Conservation (phyloP, 1,140 invertebrate genomes). For the Drosophila tani region DNA sequence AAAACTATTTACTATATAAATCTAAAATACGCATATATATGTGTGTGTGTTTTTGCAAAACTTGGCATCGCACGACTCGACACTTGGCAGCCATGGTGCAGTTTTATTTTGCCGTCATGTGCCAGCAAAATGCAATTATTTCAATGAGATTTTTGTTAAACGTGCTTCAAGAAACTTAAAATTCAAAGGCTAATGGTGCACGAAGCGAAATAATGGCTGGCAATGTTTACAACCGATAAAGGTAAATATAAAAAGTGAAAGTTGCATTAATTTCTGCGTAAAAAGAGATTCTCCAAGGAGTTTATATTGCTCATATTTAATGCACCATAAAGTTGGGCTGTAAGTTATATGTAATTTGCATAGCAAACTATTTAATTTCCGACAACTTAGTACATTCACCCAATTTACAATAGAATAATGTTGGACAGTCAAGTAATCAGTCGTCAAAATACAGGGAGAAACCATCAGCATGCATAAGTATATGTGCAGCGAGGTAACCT, state of each 20-base stretch:
- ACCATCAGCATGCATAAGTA: background rate
- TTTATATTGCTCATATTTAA: slow-evolving; percentile 1
- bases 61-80: slow-evolving; percentile 50
- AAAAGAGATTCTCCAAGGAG: background rate
- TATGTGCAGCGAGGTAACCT: background rate
- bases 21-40: slow-evolving; percentile 24
- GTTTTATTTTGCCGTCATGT: slow-evolving; percentile 51
- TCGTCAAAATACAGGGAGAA: background rate
- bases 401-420: background rate
- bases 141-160: slow-evolving; percentile 45
- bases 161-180: slow-evolving; percentile 34
- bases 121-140: slow-evolving; percentile 60
- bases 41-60: slow-evolving; percentile 36
- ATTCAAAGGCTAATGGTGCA: slow-evolving; percentile 28
- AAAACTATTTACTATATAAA: slow-evolving; percentile 37
- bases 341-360: background rate
- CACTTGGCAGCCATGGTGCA: slow-evolving; percentile 43
- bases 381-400: background rate
- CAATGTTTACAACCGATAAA: slow-evolving; percentile 13
- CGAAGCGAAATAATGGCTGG: slow-evolving; percentile 6
- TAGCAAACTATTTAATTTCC: background rate
- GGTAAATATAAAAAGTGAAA: slow-evolving; percentile 32
- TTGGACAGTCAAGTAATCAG: background rate
- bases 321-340: background rate
- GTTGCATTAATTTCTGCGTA: slow-evolving; percentile 15